phyloP scores from a whole-genome alignment of 2,888 invertebrate species.

The Arctia plantaginis region DNA sequence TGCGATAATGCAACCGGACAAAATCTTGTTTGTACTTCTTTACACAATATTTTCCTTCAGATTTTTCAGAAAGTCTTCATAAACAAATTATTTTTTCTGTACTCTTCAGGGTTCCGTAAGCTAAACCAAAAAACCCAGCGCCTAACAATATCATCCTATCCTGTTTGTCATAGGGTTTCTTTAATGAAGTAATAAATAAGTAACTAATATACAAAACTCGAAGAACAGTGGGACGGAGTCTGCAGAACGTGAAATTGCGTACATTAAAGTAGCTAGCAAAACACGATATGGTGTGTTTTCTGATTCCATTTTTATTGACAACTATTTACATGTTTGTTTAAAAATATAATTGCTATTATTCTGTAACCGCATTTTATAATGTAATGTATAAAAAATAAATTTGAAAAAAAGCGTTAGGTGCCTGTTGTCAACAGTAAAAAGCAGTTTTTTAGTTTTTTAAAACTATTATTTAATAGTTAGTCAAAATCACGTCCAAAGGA shows the following conservation, averaged over 20 bases:
- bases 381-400: background rate
- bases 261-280: background rate
- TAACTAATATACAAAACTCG: too few relatives aligned
- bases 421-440: too few relatives aligned
- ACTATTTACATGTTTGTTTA: background rate
- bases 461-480: too few relatives aligned
- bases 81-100: background rate
- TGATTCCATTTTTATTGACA: background rate
- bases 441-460: too few relatives aligned
- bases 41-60: too few relatives aligned
- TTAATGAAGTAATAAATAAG: background rate
- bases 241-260: too few relatives aligned
- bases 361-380: background rate
- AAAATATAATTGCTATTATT: background rate
- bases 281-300: background rate
- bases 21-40: too few relatives aligned
- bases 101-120: background rate
- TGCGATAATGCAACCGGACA: too few relatives aligned
- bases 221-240: too few relatives aligned
- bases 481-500: too few relatives aligned
- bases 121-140: background rate
- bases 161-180: background rate
- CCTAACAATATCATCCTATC: background rate
- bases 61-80: too few relatives aligned
- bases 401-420: too few relatives aligned